Percentiles rank a stretch among this genome's conserved stretches.
These are phyloP conservation scores for Chunga burmeisteri DNA, from an alignment of 2,113 vertebrate genomes.

Conservation along the genomic window DNA sequence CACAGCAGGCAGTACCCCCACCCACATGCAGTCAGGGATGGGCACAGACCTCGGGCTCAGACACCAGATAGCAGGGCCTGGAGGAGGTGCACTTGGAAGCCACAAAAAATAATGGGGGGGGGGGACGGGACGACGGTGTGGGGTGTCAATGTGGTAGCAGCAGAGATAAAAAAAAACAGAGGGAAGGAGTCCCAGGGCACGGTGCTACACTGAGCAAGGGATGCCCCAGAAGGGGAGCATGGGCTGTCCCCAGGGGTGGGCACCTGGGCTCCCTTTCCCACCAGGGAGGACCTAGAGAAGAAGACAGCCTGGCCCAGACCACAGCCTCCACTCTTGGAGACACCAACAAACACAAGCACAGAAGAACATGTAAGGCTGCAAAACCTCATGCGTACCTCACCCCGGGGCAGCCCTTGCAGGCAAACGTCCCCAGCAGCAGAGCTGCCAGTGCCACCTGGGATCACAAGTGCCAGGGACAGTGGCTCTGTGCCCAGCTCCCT, in stretches of 20 bases:
- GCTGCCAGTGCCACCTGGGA: neutral
- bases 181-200: neutral
- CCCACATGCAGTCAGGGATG: neutral
- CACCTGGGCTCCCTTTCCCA: neutral
- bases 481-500: neutral
- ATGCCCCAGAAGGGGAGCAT: neutral
- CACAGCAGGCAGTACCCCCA: neutral
- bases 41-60: fast-evolving
- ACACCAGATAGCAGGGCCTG: neutral
- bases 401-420: neutral
- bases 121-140: too few relatives aligned
- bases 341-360: neutral
- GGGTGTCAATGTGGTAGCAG: neutral
- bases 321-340: neutral
- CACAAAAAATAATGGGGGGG: neutral
- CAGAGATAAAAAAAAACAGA: neutral
- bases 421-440: neutral
- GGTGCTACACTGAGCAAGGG: neutral
- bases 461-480: neutral
- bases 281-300: neutral
- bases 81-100: neutral
- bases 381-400: neutral
- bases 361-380: neutral
- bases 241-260: fast-evolving
- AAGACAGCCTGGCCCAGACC: neutral